Percentiles rank a stretch among this genome's conserved stretches.
These are phyloP conservation scores for Teleopsis dalmanni DNA, from an alignment of 1,140 invertebrate species.

Conservation along the genomic window DNA sequence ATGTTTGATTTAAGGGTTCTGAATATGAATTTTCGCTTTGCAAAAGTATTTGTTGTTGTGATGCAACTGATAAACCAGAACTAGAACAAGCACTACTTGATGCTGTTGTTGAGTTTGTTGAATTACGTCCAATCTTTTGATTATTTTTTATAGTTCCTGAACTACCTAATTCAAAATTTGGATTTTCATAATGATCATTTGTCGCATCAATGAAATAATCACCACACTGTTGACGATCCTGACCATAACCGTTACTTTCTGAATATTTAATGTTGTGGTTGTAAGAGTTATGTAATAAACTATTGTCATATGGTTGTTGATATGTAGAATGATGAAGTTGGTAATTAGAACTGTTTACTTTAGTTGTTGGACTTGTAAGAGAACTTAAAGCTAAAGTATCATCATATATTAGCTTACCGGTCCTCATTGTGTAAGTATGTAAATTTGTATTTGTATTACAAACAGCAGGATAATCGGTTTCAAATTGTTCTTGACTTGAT, in stretches of 20 bases:
- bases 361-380: constrained; percentile 13
- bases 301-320: constrained; percentile 38
- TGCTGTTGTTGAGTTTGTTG: constrained; percentile 14
- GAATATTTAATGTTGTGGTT: too few relatives aligned
- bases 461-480: constrained; percentile 72
- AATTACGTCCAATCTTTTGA: constrained; percentile 13
- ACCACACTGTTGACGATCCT: constrained; percentile 5
- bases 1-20: constrained; percentile 26
- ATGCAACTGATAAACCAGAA: constrained; percentile 20
- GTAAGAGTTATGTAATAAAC: constrained; percentile 31
- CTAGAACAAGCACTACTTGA: constrained; percentile 12
- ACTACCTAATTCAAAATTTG: constrained; percentile 35
- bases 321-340: constrained; percentile 30
- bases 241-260: constrained; percentile 20
- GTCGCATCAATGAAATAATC: constrained; percentile 30
- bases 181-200: constrained; percentile 43
- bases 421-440: constrained; percentile 70
- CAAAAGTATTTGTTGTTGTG: constrained; percentile 30
- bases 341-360: constrained; percentile 19
- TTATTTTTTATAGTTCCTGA: background rate
- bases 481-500: constrained; percentile 69
- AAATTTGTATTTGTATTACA: constrained; percentile 78
- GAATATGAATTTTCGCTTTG: constrained; percentile 39
- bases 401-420: constrained; percentile 69
- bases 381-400: constrained; percentile 42